Evolutionary conservation across 2,888 invertebrate genomes (phyloP).

Genomic region (Lasioglossum marginatum): DNA sequence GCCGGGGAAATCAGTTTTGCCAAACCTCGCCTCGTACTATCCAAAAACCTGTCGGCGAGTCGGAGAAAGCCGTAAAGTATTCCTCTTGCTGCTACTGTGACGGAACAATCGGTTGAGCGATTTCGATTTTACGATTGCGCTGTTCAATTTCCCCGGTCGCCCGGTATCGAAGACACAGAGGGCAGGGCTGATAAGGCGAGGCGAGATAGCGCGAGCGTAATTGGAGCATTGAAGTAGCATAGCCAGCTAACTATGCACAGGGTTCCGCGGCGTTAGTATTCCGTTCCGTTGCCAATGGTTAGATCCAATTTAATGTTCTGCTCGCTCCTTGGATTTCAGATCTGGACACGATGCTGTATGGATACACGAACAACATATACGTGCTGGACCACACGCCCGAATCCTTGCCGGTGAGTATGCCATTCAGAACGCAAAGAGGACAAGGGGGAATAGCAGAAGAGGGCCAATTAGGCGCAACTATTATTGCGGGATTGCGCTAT

Average conservation of each 20-base stretch:
- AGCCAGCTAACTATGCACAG: slow-evolving; percentile 43
- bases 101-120: not conserved
- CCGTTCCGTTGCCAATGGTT: slow-evolving; percentile 46
- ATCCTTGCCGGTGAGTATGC: slow-evolving; percentile 80
- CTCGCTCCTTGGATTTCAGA: slow-evolving; percentile 76
- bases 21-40: not conserved
- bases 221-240: slow-evolving; percentile 53
- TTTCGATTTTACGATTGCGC: slow-evolving; percentile 22
- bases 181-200: slow-evolving; percentile 40
- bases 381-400: slow-evolving; percentile 83
- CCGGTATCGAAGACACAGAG: slow-evolving; percentile 3
- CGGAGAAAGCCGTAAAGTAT: not conserved
- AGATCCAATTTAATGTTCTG: slow-evolving; percentile 66
- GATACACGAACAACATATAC: slow-evolving; percentile 83
- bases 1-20: slow-evolving; percentile 21
- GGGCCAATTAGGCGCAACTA: slow-evolving; percentile 49
- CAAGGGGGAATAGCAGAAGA: not conserved
- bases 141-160: slow-evolving; percentile 32
- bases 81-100: not conserved
- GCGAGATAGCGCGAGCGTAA: slow-evolving; percentile 32
- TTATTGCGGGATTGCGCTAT: slow-evolving; percentile 24
- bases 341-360: slow-evolving; percentile 83
- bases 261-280: slow-evolving; percentile 44
- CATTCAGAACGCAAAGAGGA: slow-evolving; percentile 39
- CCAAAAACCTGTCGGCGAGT: not conserved